phyloP scores from a whole-genome alignment of 2,888 invertebrate species.

The Ommatoiulus sabulosus region DNA sequence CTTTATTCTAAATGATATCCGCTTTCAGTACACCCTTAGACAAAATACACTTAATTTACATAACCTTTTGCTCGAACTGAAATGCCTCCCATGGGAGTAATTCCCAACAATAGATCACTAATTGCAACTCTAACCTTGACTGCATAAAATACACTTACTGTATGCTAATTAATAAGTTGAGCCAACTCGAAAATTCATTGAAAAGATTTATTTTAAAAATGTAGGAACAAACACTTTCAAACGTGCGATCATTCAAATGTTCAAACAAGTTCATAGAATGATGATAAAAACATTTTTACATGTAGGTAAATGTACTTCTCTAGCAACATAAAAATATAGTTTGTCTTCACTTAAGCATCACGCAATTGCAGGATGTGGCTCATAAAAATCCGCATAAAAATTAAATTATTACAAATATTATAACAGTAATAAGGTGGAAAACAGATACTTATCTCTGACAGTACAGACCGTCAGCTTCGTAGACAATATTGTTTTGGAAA shows the following conservation, averaged over 20 bases:
- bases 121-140: not conserved
- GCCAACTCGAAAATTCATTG: not conserved
- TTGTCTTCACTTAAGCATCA: too few relatives aligned
- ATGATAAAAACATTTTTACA: not conserved
- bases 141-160: not conserved
- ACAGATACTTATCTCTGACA: too few relatives aligned
- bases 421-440: too few relatives aligned
- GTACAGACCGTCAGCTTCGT: too few relatives aligned
- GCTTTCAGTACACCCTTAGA: conserved; percentile 1
- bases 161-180: not conserved
- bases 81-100: not conserved
- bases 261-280: not conserved
- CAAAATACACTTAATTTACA: conserved; percentile 20
- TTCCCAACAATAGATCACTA: not conserved
- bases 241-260: not conserved
- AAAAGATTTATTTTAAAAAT: not conserved
- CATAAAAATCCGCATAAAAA: not conserved
- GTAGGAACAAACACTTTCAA: not conserved
- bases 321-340: too few relatives aligned
- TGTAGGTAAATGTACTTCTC: too few relatives aligned
- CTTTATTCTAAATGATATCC: not conserved
- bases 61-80: not conserved
- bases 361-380: too few relatives aligned
- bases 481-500: too few relatives aligned
- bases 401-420: not conserved